Conservation (phyloP, 2,797 vertebrate species). For the Prunella strophiata region DNA sequence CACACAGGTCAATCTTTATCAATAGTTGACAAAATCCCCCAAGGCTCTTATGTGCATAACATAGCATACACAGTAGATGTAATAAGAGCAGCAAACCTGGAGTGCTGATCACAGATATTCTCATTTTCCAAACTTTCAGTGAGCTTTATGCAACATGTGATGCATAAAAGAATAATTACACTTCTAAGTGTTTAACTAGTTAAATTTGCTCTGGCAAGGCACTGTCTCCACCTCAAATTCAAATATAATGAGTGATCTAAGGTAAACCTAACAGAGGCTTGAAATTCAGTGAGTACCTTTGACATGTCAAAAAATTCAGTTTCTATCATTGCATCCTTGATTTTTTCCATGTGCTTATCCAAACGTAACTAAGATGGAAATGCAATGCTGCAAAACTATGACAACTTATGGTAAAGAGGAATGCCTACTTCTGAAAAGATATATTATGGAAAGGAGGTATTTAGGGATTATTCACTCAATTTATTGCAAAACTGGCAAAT, state of each 20-base stretch:
- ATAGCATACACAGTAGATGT: no score
- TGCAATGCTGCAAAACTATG: neutral
- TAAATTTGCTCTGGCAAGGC: neutral
- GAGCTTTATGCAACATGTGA: neutral
- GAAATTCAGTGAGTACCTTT: neutral
- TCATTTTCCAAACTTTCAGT: neutral
- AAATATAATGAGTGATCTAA: neutral
- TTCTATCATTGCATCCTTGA: neutral
- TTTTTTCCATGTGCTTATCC: neutral
- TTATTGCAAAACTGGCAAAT: conserved; percentile 6
- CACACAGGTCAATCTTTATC: neutral
- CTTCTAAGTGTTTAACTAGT: neutral
- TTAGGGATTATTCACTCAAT: neutral
- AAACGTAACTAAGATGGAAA: neutral
- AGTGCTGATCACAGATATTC: neutral
- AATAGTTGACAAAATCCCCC: neutral
- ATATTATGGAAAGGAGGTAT: neutral
- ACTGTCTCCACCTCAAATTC: neutral
- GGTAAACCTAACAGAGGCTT: neutral
- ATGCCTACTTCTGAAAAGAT: neutral
- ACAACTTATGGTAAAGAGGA: neutral
- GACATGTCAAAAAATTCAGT: neutral
- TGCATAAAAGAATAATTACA: neutral
- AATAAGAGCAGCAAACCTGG: neutral
- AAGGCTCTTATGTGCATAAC: neutral